Conservation (phyloP, 2,113 vertebrate genomes). For the Passerina amoena region DNA sequence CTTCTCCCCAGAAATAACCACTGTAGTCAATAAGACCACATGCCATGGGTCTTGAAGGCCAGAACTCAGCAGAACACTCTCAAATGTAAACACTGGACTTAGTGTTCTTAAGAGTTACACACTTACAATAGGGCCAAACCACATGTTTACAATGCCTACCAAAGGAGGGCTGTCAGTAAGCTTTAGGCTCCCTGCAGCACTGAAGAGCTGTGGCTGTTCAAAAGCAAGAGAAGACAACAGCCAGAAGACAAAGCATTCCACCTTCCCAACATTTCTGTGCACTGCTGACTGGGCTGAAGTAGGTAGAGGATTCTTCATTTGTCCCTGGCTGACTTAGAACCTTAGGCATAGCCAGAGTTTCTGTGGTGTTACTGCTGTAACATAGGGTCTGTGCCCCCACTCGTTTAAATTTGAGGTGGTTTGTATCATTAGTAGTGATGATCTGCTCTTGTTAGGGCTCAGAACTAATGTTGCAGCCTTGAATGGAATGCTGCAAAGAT, state of each 20-base stretch:
- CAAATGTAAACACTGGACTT: not conserved
- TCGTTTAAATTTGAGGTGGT: not conserved
- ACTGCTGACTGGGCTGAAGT: not conserved
- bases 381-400: accelerated
- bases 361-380: not conserved
- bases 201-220: not conserved
- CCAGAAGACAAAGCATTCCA: not conserved
- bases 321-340: not conserved
- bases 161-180: not conserved
- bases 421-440: not conserved
- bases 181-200: not conserved
- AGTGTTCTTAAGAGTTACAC: not conserved
- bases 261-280: not conserved
- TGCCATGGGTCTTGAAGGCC: not conserved
- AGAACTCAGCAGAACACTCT: not conserved
- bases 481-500: not conserved
- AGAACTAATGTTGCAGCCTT: not conserved
- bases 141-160: not conserved
- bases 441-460: not conserved
- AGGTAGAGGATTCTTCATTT: accelerated
- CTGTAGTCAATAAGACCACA: not conserved
- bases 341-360: not conserved
- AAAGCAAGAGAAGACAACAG: not conserved
- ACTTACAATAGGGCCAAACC: not conserved
- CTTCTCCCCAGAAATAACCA: not conserved